phyloP scores from a whole-genome alignment of 92 coral and sea anemone species.

The Virgularia gustaviana region DNA sequence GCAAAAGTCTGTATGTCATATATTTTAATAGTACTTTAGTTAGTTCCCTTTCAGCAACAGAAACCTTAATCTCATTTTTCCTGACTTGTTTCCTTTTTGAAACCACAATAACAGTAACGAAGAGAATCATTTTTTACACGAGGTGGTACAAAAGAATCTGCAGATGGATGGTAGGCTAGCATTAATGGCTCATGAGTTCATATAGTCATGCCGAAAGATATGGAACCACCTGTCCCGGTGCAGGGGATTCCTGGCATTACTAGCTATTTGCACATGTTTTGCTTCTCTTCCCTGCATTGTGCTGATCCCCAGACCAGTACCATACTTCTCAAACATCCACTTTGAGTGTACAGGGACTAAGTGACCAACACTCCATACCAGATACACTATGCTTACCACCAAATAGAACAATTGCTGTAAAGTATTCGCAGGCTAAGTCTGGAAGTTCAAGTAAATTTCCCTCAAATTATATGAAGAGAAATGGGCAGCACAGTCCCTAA shows the following conservation, averaged over 20 bases:
- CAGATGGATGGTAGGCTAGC: slow-evolving; percentile 36
- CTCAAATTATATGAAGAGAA: slow-evolving; percentile 48
- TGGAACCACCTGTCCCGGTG: slow-evolving; percentile 29
- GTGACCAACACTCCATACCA: slow-evolving; percentile 59
- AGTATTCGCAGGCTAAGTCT: not conserved
- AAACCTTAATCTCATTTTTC: slow-evolving; percentile 33
- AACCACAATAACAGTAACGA: slow-evolving; percentile 56
- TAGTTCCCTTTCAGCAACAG: slow-evolving; percentile 34
- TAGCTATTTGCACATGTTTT: slow-evolving; percentile 57
- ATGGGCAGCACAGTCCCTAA: slow-evolving; percentile 51
- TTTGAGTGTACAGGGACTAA: slow-evolving; percentile 49
- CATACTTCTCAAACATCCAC: slow-evolving; percentile 46
- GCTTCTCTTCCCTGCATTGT: slow-evolving; percentile 69
- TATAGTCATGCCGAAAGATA: slow-evolving; percentile 52
- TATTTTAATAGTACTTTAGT: slow-evolving; percentile 20
- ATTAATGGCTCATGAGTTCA: slow-evolving; percentile 51
- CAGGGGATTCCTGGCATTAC: slow-evolving; percentile 25
- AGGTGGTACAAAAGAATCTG: slow-evolving; percentile 47
- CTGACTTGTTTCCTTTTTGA: slow-evolving; percentile 25
- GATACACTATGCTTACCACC: slow-evolving; percentile 35
- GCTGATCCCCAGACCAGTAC: slow-evolving; percentile 39
- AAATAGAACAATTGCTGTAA: slow-evolving; percentile 24
- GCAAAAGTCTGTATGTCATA: slow-evolving; percentile 12
- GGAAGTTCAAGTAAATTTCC: not conserved
- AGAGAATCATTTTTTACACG: slow-evolving; percentile 35